These are phyloP conservation scores for Cartodere bifasciata DNA, from an alignment of 2,888 invertebrate species.

Conservation along the genomic window DNA sequence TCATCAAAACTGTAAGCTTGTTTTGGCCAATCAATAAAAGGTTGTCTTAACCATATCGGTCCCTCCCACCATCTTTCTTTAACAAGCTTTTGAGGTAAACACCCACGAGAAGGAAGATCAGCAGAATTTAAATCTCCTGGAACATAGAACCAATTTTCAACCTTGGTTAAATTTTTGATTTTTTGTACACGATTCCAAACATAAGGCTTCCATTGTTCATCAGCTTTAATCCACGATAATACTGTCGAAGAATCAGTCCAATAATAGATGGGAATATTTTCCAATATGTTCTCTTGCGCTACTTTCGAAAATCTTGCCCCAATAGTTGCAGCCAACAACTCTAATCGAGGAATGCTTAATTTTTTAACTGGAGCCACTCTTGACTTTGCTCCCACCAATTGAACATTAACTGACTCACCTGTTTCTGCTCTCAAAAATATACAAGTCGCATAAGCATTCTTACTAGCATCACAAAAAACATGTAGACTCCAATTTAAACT, in stretches of 20 bases:
- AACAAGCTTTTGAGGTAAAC: conserved; percentile 14
- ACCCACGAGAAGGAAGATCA: conserved; percentile 20
- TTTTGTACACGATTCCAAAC: conserved; percentile 19
- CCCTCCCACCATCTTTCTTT: conserved; percentile 22
- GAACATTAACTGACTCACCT: too few species aligned
- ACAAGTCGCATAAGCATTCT: too few species aligned
- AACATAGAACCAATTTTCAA: conserved; percentile 16
- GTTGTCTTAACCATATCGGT: conserved; percentile 18
- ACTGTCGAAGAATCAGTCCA: conserved; percentile 19
- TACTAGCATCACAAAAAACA: too few species aligned
- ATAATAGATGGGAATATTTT: conserved; percentile 12
- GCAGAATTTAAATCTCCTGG: conserved; percentile 20
- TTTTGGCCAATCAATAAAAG: background rate
- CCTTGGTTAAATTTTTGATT: conserved; percentile 14
- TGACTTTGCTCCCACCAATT: too few species aligned
- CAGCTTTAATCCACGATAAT: too few species aligned
- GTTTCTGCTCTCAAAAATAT: too few species aligned
- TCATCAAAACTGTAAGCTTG: background rate
- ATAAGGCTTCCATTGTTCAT: conserved; percentile 16
- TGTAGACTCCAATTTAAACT: too few species aligned
- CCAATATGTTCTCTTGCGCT: conserved; percentile 6
- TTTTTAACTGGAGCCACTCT: too few species aligned
- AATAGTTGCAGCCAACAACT: conserved; percentile 20
- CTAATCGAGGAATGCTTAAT: conserved; percentile 20
- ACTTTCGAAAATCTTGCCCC: conserved; percentile 15